Conservation (phyloP, 2,113 vertebrate species). For the Rhinichthys klamathensis region DNA sequence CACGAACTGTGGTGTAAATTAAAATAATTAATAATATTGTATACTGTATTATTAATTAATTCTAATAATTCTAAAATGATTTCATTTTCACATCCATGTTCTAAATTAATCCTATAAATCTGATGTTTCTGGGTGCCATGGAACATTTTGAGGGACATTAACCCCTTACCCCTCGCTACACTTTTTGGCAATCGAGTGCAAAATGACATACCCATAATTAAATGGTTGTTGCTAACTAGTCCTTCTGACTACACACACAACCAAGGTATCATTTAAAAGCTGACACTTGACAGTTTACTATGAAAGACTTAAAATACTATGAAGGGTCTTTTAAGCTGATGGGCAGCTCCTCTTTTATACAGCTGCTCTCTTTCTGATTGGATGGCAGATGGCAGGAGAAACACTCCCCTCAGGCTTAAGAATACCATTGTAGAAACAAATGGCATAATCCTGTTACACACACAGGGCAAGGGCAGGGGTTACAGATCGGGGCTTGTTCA, state of each 20-base stretch:
- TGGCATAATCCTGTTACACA: constrained; percentile 33
- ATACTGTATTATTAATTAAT: neutral
- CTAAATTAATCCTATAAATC: neutral
- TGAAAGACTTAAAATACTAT: too few species aligned
- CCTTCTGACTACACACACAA: too few species aligned
- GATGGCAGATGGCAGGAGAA: constrained; percentile 29
- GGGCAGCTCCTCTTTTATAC: neutral
- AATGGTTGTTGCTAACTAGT: too few species aligned
- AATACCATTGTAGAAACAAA: constrained; percentile 23
- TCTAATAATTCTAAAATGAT: neutral
- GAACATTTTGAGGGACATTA: neutral
- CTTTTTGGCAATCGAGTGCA: too few species aligned
- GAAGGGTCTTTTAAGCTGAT: constrained; percentile 9
- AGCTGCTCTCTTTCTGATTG: constrained; percentile 26
- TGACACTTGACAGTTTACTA: too few species aligned
- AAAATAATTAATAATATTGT: too few species aligned
- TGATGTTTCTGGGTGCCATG: neutral
- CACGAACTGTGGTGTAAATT: too few species aligned
- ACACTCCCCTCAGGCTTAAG: constrained; percentile 10
- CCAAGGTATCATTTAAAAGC: too few species aligned
- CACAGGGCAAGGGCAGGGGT: neutral
- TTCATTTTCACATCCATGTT: neutral
- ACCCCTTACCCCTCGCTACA: too few species aligned
- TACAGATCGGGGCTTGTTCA: constrained; percentile 17
- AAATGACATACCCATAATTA: too few species aligned